phyloP scores from a whole-genome alignment of 2,113 vertebrate species.

The Nibea albiflora region DNA sequence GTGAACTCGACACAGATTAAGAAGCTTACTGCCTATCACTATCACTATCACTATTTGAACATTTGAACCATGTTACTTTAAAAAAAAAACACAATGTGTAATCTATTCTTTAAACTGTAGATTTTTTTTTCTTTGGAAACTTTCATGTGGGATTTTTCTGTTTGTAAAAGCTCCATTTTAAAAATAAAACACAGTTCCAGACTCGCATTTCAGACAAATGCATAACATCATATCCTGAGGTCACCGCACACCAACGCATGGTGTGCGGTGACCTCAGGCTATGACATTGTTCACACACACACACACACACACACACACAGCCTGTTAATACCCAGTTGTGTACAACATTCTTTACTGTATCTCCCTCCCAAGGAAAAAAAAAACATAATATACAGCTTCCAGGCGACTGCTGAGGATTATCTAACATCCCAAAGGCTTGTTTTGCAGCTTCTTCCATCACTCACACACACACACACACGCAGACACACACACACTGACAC shows the following conservation, averaged over 20 bases:
- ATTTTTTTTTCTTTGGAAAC: background rate
- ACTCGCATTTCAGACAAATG: background rate
- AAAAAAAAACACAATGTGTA: too few species aligned
- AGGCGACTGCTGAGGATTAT: constrained; percentile 45
- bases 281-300: background rate
- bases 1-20: too few species aligned
- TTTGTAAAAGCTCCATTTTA: background rate
- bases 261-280: constrained; percentile 7
- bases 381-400: constrained; percentile 4
- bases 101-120: too few species aligned
- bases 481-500: constrained; percentile 2
- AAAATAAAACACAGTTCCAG: background rate
- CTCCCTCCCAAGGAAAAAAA: constrained; percentile 10
- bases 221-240: background rate
- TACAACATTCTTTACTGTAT: background rate
- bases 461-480: constrained; percentile 1
- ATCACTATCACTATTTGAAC: background rate
- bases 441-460: constrained; percentile 39
- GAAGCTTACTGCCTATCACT: too few species aligned
- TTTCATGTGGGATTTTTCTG: background rate
- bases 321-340: background rate
- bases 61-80: background rate
- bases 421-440: constrained; percentile 52
- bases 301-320: background rate
- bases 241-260: too few species aligned